Evolutionary conservation across 2,797 vertebrate species (phyloP).

Genomic region (Orestias chungarensis): DNA sequence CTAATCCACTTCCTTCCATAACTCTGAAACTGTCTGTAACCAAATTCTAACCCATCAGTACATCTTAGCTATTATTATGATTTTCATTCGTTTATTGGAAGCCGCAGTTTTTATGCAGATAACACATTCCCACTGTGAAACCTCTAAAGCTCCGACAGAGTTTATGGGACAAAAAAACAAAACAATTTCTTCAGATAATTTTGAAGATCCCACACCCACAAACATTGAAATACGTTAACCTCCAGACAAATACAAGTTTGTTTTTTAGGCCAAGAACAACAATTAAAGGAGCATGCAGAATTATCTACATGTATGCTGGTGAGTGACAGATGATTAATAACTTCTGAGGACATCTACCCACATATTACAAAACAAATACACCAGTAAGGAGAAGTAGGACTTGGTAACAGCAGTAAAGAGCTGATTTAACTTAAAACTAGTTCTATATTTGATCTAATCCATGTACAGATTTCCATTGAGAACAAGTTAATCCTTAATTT

Average conservation of each 20-base stretch:
- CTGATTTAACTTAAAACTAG: background rate
- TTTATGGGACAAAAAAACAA: background rate
- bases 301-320: constrained; percentile 33
- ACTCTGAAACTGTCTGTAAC: background rate
- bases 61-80: background rate
- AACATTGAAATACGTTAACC: constrained; percentile 25
- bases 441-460: background rate
- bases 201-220: constrained; percentile 10
- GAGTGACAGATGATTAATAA: constrained; percentile 37
- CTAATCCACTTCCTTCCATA: background rate
- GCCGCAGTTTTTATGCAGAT: background rate
- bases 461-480: background rate
- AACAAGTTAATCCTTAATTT: background rate
- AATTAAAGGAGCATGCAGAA: constrained; percentile 42
- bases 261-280: constrained; percentile 14
- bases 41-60: background rate
- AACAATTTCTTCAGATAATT: too few relatives aligned
- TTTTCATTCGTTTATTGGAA: background rate
- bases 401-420: constrained; percentile 46
- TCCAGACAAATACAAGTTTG: constrained; percentile 34
- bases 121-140: background rate
- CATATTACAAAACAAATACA: constrained; percentile 50
- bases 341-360: constrained; percentile 28
- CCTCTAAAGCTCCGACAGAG: background rate
- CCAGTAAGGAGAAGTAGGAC: constrained; percentile 42